Evolutionary conservation across 2,797 vertebrate species (phyloP).

Genomic region (Enteromius anoplus): DNA sequence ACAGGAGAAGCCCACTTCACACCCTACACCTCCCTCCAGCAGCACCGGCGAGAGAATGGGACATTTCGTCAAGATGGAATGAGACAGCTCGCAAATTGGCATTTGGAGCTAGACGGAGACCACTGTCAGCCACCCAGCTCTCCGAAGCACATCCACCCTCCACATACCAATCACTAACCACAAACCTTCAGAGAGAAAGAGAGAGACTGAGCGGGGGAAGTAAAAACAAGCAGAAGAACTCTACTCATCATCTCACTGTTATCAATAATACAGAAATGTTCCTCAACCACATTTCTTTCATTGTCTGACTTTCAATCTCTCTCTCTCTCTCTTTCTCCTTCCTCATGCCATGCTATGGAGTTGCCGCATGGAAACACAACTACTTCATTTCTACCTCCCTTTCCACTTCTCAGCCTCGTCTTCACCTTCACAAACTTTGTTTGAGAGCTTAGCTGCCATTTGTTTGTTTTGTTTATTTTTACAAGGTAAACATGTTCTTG

Average conservation of each 20-base stretch:
- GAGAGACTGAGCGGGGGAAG: background rate
- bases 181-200: constrained; percentile 55
- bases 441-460: constrained; percentile 42
- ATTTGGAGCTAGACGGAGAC: constrained; percentile 53
- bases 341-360: background rate
- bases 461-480: constrained; percentile 48
- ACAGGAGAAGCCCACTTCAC: constrained; percentile 49
- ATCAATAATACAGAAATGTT: constrained; percentile 39
- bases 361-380: background rate
- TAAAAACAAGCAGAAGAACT: constrained; percentile 27
- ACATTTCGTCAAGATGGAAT: constrained; percentile 62
- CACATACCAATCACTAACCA: constrained; percentile 57
- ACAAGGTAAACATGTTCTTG: constrained; percentile 37
- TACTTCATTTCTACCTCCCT: constrained; percentile 16
- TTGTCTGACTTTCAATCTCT: constrained; percentile 29
- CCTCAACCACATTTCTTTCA: constrained; percentile 41
- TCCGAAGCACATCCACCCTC: constrained; percentile 26
- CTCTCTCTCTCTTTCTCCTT: background rate
- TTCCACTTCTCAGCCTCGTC: constrained; percentile 11
- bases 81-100: constrained; percentile 66
- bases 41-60: constrained; percentile 32
- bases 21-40: constrained; percentile 27
- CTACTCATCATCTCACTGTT: constrained; percentile 33
- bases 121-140: constrained; percentile 52
- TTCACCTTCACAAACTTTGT: background rate